Base-by-base conservation (phyloP, 2,797 vertebrate genomes). In the Heterohyrax brucei region DNA sequence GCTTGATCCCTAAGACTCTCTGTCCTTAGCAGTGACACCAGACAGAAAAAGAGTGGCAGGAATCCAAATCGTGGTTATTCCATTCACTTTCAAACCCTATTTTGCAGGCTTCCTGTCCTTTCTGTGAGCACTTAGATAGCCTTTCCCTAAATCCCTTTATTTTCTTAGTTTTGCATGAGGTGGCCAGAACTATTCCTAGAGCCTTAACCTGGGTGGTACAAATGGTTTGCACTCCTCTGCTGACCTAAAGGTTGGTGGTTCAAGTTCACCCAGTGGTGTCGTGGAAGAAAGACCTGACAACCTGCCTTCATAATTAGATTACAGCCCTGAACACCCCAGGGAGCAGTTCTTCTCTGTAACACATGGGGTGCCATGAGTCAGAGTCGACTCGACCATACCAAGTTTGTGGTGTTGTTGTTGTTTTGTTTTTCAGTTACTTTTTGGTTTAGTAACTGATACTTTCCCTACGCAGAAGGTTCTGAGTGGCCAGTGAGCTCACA, bases 11-110 rank as follows among this genome's bases (percentile, higher is more conserved):
- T 3, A 22, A 28, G 39, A 14, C 59, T 7, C 50, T 22, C 46
- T 8, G 2, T 50, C 66, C 14, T 46, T 18, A 22, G 56, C 12
- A 28, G 33, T 0, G 26, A 26, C 3, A 50, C 4, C 0, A 18
- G 79, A 28, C 44, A 13, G 48, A 13, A 53, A 4, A 7, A 2
- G 10, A 79, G 4, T 5, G n/a, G 50, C 5, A 26, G 5, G 0
- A 1, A 46, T 22, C 56, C 22, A 48, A 44, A 7, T 21, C 13
- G 3, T 19, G 24, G 44, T 28, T 50, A 22, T 21, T 84, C 68
- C 3, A 18, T 19, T 8, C 10, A 2, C 18, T n/a, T 75, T 59
- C 18, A 3, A 18, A 56, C 24, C 73, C 87, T 59, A 1, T n/a
- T 75, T 79, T 75, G 61, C 1, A 46, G 73, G 83, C 21, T 50